Evolutionary conservation across 2,113 vertebrate species (phyloP), one percentile per base, ranked within the genome.

Genomic region (Pseudopipra pipra): DNA sequence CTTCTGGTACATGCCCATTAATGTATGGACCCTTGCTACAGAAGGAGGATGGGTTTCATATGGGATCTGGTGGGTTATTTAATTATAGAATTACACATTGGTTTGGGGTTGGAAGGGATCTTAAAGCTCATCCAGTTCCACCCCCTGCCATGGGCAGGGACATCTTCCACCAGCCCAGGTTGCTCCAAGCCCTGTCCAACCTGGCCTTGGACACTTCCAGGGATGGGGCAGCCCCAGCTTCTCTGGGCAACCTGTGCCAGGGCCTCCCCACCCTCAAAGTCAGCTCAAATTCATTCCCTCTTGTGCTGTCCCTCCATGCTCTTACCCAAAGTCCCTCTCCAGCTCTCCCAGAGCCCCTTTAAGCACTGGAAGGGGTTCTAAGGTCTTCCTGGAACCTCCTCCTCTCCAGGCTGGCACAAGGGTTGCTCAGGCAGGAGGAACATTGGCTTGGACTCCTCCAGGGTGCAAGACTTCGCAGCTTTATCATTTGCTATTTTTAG

Each of bases 131-230:
- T 15, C 41, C 22, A 9, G 6, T 65, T 28, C 55, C 55, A 46
- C 14, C 28, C 19, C 8, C 39, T 28, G 22, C 12, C 55, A 33
- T 15, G 22, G 18, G 33, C 52, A 77, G 54, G 17, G 46, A 86
- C 63, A 61, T 4, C 23, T 61, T 3, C 55, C 55, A 33, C 46
- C 6, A 0, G 11, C 22, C 27, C 46, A 52, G 52, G 17, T 0
- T 51, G 21, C 22, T 68, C 63, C 44, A 21, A 51, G 8, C 16
- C 31, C 41, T 0, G 0, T 67, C 52, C 71, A 76, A 0, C 72
- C 31, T 52, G 33, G 33, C 44, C 33, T 61, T 37, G 73, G 16
- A 2, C 44, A 59, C 8, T 76, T 0, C 62, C 31, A 76, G 72
- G 37, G 72, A 2, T 67, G 52, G 44, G 16, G 16, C 54, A 67